A percentile compares a stretch with the other conserved stretches of the same genome.
These are phyloP conservation scores for Brachypterus glaber DNA, from an alignment of 2,888 invertebrate species.

Conservation along the genomic window DNA sequence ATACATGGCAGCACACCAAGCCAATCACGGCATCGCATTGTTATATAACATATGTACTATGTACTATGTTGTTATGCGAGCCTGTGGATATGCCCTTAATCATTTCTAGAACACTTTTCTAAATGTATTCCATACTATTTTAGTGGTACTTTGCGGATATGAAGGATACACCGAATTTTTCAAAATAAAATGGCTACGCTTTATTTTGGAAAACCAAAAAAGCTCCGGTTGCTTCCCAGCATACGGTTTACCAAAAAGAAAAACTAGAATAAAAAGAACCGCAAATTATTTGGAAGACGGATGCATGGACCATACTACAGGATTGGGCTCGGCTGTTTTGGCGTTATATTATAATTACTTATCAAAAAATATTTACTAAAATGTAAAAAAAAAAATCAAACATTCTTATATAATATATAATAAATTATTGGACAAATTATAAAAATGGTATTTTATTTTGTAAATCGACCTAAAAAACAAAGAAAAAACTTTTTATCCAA, in stretches of 20 bases:
- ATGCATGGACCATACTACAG: constrained; percentile 30
- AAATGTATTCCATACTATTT: constrained; percentile 13
- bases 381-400: no score
- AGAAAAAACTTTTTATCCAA: no score
- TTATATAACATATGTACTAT: no score
- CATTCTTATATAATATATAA: no score
- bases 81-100: no score
- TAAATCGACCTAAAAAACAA: no score
- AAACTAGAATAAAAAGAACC: constrained; percentile 22
- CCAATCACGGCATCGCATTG: no score
- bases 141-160: constrained; percentile 29
- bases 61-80: no score
- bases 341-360: constrained; percentile 26
- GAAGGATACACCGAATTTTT: constrained; percentile 29
- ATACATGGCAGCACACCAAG: no score
- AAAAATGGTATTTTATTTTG: constrained; percentile 2
- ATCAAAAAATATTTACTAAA: no score
- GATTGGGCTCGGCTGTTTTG: constrained; percentile 26
- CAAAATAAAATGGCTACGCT: constrained; percentile 22
- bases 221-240: constrained; percentile 25
- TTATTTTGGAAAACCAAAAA: constrained; percentile 25
- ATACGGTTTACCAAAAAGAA: constrained; percentile 16
- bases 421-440: neutral
- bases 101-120: no score
- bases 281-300: constrained; percentile 24